Evolutionary conservation across 2,888 invertebrate species (phyloP).

Genomic region (Ophonus ardosiacus): DNA sequence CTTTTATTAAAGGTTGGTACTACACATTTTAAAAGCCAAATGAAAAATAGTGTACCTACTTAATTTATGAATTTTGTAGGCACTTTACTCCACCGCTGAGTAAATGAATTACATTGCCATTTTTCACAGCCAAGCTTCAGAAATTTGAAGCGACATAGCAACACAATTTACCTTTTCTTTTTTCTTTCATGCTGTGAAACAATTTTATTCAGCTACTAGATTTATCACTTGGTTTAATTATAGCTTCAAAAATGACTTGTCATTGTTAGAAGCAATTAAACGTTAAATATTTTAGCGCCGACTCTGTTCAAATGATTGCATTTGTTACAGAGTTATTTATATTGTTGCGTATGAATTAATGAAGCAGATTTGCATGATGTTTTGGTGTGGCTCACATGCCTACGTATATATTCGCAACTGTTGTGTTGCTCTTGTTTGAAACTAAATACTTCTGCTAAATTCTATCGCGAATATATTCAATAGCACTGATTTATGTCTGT

Average conservation of each 20-base stretch:
- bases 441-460: background rate
- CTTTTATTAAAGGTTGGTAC: too few relatives aligned
- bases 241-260: slow-evolving; percentile 12
- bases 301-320: slow-evolving; percentile 34
- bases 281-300: slow-evolving; percentile 13
- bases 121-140: background rate
- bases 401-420: slow-evolving; percentile 30
- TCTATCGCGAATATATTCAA: background rate
- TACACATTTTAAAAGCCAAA: too few relatives aligned
- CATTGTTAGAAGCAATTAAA: slow-evolving; percentile 35
- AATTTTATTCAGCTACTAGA: slow-evolving; percentile 16
- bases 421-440: slow-evolving; percentile 6
- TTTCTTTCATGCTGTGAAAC: slow-evolving; percentile 7
- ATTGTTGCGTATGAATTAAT: slow-evolving; percentile 36
- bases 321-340: slow-evolving; percentile 41
- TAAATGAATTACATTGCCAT: background rate
- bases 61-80: too few relatives aligned
- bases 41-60: too few relatives aligned
- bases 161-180: background rate
- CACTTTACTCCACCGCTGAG: background rate
- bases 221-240: slow-evolving; percentile 29
- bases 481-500: background rate
- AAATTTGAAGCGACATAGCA: background rate
- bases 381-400: slow-evolving; percentile 1
- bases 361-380: slow-evolving; percentile 8